Evolutionary conservation across 1,140 invertebrate species (phyloP).

Genomic region (Papilio polyxenes): DNA sequence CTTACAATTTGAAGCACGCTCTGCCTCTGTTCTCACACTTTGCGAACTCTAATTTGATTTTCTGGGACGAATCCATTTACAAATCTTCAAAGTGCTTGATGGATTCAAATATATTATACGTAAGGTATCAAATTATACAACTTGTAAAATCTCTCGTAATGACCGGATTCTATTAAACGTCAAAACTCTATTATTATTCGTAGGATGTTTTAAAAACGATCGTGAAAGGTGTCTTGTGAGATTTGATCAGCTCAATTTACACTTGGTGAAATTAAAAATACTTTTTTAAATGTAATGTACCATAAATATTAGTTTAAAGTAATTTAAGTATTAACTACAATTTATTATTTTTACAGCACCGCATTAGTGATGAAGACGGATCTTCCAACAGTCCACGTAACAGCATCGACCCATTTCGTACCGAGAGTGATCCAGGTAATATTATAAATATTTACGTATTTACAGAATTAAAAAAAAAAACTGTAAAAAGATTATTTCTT

Average conservation of each 20-base stretch:
- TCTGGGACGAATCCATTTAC: background rate
- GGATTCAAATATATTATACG: background rate
- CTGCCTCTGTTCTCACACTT: background rate
- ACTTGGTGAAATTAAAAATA: no score
- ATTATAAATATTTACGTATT: background rate
- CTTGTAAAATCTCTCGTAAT: background rate
- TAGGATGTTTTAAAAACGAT: no score
- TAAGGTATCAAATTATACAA: conserved; percentile 4
- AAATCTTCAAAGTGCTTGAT: conserved; percentile 16
- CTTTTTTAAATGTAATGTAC: no score
- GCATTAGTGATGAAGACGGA: conserved; percentile 60
- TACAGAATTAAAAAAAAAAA: no score
- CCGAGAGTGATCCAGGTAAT: conserved; percentile 57
- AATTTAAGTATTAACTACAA: background rate
- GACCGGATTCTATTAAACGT: no score
- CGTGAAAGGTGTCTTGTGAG: no score
- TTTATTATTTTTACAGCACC: conserved; percentile 51
- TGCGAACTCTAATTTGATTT: conserved; percentile 21
- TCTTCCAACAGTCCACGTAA: conserved; percentile 55
- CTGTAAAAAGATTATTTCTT: background rate
- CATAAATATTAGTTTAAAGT: background rate
- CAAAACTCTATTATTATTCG: background rate
- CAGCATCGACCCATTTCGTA: conserved; percentile 56
- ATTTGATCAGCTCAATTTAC: no score
- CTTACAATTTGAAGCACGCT: conserved; percentile 27